Evolutionary conservation across 2,797 vertebrate genomes (phyloP).

Genomic region (Ara ararauna): DNA sequence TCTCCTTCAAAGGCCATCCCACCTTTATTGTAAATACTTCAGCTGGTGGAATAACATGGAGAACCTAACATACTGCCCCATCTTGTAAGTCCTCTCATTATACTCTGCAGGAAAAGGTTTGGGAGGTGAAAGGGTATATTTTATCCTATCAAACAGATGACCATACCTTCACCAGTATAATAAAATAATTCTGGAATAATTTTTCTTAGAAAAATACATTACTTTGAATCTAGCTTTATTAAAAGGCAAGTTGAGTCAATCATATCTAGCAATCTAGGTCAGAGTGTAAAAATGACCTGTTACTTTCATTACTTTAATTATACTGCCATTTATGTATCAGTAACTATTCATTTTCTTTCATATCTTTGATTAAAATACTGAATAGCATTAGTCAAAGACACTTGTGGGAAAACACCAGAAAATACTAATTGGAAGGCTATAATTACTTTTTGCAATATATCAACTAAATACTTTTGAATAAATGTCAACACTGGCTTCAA

Average conservation of each 20-base stretch:
- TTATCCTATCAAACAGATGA: neutral
- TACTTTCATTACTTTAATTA: conserved; percentile 6
- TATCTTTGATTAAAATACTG: neutral
- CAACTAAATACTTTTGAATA: neutral
- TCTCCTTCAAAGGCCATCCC: neutral
- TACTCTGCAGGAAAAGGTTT: neutral
- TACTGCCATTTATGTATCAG: neutral
- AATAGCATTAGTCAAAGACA: neutral
- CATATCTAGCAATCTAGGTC: neutral
- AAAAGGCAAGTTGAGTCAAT: conserved; percentile 7
- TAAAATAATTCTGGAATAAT: neutral
- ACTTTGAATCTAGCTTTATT: neutral
- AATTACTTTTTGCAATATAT: neutral
- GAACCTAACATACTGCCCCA: neutral
- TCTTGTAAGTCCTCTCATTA: neutral
- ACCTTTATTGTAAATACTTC: neutral
- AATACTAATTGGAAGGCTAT: neutral
- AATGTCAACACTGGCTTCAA: neutral
- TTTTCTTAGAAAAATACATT: neutral
- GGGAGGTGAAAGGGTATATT: neutral
- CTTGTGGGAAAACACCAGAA: neutral
- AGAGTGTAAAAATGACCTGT: neutral
- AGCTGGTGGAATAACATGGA: neutral
- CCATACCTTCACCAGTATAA: neutral
- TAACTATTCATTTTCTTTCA: neutral